A percentile compares a stretch with the other conserved stretches of the same genome.
Evolutionary conservation across 2,888 invertebrate species (phyloP).

Genomic region (Spodoptera exigua): DNA sequence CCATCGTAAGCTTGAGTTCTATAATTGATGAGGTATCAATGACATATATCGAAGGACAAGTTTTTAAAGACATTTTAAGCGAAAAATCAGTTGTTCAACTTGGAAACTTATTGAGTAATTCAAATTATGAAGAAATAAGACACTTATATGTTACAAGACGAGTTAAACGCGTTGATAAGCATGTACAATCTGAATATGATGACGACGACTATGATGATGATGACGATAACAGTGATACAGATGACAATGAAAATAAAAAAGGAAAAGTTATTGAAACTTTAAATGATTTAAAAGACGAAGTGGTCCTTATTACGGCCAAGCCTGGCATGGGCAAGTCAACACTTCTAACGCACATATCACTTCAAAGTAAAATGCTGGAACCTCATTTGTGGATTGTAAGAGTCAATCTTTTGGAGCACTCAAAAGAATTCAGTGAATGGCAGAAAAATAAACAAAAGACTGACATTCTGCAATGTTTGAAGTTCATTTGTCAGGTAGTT

Average conservation of each 20-base stretch:
- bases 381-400: slow-evolving; percentile 45
- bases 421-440: slow-evolving; percentile 25
- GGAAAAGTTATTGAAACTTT: slow-evolving; percentile 20
- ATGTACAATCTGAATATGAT: no score
- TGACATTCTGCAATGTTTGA: slow-evolving; percentile 11
- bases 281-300: slow-evolving; percentile 10
- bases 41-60: slow-evolving; percentile 20
- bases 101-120: slow-evolving; percentile 11
- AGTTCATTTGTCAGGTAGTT: slow-evolving; percentile 18
- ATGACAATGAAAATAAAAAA: no score
- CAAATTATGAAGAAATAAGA: slow-evolving; percentile 34
- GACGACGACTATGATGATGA: background rate
- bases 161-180: no score
- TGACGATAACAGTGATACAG: no score
- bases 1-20: slow-evolving; percentile 14
- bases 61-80: slow-evolving; percentile 25
- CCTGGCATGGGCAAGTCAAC: slow-evolving; percentile 59
- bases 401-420: slow-evolving; percentile 37
- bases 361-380: slow-evolving; percentile 31
- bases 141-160: slow-evolving; percentile 41
- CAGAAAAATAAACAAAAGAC: slow-evolving; percentile 8
- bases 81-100: slow-evolving; percentile 24
- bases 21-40: slow-evolving; percentile 19
- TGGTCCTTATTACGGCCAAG: slow-evolving; percentile 38
- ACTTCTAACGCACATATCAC: slow-evolving; percentile 43